Percentiles rank a stretch among this genome's conserved stretches.
These are phyloP conservation scores for Lasioglossum marginatum DNA, from an alignment of 2,888 invertebrate genomes.

Conservation along the genomic window DNA sequence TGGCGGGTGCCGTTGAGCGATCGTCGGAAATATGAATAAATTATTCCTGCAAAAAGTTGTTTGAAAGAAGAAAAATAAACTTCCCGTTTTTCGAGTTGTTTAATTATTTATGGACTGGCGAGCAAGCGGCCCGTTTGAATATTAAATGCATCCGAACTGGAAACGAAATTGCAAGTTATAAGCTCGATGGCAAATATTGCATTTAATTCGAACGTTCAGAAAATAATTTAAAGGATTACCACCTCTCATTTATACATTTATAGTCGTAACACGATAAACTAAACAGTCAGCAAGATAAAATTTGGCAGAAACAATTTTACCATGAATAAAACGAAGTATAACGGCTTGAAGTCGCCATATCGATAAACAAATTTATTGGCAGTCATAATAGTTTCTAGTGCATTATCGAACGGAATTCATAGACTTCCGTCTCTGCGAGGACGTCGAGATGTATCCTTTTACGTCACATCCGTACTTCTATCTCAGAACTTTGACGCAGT, in stretches of 20 bases:
- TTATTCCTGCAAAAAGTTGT: background rate
- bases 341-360: background rate
- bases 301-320: background rate
- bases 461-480: background rate
- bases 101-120: background rate
- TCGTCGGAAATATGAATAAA: background rate
- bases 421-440: background rate
- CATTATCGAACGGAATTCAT: background rate
- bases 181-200: no score
- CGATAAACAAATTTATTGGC: background rate
- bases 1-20: background rate
- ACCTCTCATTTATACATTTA: background rate
- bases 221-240: background rate
- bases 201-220: background rate
- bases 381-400: background rate
- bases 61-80: background rate
- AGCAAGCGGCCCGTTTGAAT: background rate
- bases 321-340: background rate
- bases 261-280: background rate
- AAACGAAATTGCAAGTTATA: no score
- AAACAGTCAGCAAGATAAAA: background rate
- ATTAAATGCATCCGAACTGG: background rate
- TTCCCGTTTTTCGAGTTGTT: background rate
- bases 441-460: slow-evolving; percentile 4
- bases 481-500: background rate